phyloP scores from a whole-genome alignment of 2,888 invertebrate genomes.

The Scotopteryx bipunctaria region DNA sequence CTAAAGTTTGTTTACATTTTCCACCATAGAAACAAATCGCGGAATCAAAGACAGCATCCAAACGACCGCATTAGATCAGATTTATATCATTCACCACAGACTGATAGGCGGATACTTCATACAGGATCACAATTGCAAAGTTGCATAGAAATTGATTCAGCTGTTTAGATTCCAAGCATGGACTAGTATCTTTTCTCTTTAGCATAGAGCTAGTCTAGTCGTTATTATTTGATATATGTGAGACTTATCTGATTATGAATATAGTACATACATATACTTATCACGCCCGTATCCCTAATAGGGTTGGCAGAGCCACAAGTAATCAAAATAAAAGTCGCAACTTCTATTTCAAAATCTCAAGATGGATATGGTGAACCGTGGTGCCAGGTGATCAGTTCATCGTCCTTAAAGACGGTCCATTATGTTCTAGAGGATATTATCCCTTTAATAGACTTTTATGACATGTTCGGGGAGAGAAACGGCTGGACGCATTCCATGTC shows the following conservation, averaged over 20 bases:
- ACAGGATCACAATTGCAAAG: slow-evolving; percentile 19
- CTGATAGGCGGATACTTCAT: slow-evolving; percentile 5
- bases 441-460: too few relatives aligned
- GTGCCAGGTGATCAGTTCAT: too few relatives aligned
- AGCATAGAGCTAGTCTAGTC: slow-evolving; percentile 1
- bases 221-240: not conserved
- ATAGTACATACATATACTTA: too few relatives aligned
- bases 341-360: too few relatives aligned
- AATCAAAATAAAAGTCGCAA: too few relatives aligned
- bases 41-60: slow-evolving; percentile 4
- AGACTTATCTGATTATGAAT: not conserved
- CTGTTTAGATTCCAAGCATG: slow-evolving; percentile 20
- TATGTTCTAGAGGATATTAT: too few relatives aligned
- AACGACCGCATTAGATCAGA: slow-evolving; percentile 17
- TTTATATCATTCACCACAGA: slow-evolving; percentile 17
- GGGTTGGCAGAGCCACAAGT: too few relatives aligned
- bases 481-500: too few relatives aligned
- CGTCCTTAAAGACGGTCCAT: too few relatives aligned
- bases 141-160: slow-evolving; percentile 29
- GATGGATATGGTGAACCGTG: too few relatives aligned
- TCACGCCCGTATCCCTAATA: too few relatives aligned
- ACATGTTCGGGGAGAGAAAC: too few relatives aligned
- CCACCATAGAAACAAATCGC: not conserved
- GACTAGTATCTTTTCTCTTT: not conserved
- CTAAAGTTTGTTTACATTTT: not conserved